Base-by-base conservation (phyloP, 2,888 invertebrate species). In the Eutolmus rufibarbis region DNA sequence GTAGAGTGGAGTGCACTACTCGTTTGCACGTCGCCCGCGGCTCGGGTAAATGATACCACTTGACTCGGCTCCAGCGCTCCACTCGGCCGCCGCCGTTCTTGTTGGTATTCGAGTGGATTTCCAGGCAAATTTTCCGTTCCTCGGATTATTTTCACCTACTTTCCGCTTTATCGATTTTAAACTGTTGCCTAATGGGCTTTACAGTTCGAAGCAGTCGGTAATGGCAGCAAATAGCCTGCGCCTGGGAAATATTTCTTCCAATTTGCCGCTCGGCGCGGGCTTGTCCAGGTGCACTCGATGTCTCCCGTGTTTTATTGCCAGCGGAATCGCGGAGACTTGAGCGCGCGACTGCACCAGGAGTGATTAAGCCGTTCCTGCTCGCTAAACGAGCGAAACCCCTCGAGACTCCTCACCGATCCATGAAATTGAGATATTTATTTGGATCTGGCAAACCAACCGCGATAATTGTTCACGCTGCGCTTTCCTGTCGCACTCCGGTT, bases 141-240 rank as follows among this genome's bases (percentile, higher is more conserved):
- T 66, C 66, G 57, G 84, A 74, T 84, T 66, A 84, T 84, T 84
- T 84, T 84, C 84, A 84, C 84, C 84, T 84, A 84, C 66, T 84
- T 84, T 84, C 40, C 57, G 57, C 56, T 84, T 84, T 84, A 74
- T 84, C 84, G 84, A 57, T 84, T 74, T 81, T 51, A 81, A 56
- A 81, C 56, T 81, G 51, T 81, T 51, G 34, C 56, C 81, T 81
- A 81, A 51, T 56, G 81, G 51, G 31, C 34, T 81, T 81, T 56
- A 81, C 84, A 66, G 43, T 43, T 84, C 74, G 66, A 23, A 74
- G 34, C 23, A 66, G 28, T 74, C 14, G 40, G 28, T 40, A 84
- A 57, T 40, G 40, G 66, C 84, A 40, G n/a, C 84, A 84, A 84
- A 84, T 74, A 34, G 81, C 56, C 34, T 56, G 81, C 46, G 81